Evolutionary conservation across 2,888 invertebrate genomes (phyloP).

Genomic region (Nomada fucata): DNA sequence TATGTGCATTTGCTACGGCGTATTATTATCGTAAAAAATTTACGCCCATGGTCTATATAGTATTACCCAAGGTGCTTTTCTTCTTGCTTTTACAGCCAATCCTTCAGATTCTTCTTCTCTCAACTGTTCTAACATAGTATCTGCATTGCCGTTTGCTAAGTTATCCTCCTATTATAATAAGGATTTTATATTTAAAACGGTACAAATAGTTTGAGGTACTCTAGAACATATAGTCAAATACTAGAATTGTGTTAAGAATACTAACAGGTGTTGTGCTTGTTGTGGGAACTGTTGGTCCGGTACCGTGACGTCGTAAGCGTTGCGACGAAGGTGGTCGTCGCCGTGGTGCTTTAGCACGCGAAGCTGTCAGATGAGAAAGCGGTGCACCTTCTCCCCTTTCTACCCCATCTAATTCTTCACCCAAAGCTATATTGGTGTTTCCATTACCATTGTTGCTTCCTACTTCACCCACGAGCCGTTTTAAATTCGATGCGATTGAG

Average conservation of each 20-base stretch:
- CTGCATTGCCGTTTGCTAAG: constrained; percentile 81
- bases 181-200: background rate
- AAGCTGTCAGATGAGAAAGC: constrained; percentile 85
- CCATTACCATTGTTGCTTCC: constrained; percentile 67
- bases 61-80: constrained; percentile 82
- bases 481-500: constrained; percentile 76
- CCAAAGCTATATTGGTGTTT: constrained; percentile 70
- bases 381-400: constrained; percentile 84
- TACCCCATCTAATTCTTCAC: constrained; percentile 84
- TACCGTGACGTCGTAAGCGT: constrained; percentile 76
- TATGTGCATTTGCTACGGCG: no score
- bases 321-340: constrained; percentile 88
- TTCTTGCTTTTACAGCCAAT: constrained; percentile 73
- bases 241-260: constrained; percentile 39
- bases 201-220: background rate
- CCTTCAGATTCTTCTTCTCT: constrained; percentile 80
- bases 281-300: constrained; percentile 59
- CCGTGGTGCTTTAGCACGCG: constrained; percentile 88
- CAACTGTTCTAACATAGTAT: constrained; percentile 74
- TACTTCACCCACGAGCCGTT: constrained; percentile 76
- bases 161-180: constrained; percentile 75
- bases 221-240: background rate
- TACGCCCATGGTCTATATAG: background rate
- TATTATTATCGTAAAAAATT: no score
- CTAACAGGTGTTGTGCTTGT: constrained; percentile 41